Base-by-base conservation (phyloP, 2,113 vertebrate species). In the Stigmatopora argus region DNA sequence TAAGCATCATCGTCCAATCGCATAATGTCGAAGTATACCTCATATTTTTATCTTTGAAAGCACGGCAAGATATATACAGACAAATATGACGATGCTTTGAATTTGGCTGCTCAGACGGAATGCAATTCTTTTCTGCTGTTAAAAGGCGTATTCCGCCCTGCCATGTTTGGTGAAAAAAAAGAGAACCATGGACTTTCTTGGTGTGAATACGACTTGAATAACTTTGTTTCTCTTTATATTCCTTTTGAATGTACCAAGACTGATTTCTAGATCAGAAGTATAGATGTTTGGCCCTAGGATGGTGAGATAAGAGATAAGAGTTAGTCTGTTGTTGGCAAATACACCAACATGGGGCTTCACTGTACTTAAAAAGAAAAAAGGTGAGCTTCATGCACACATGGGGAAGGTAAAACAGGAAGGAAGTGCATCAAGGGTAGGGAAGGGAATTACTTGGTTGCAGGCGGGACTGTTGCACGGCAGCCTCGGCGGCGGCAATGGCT, bases 371-470 rank as follows among this genome's bases (percentile, higher is more conserved):
- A 31, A 68, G 61, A 85, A 80, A 78, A 52, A 19, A 35, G 78
- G 78, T 79, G 73, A 62, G 75, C 74, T 70, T 77, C 92, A 93
- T 93, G 94, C 93, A 84, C 90, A 89, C 26, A 4, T 31, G 14
- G 53, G 53, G 53, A 56, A 23, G 90, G 91, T 89, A 67, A 91
- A 45, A 61, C 19, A 90, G 92, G 93, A 92, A 93, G 93, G 93
- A 92, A 90, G 91, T 91, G 91, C 91, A 85, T 97, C 92, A 94
- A 88, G 92, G 94, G 91, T 90, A 93, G 92, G 93, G 94, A 90
- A 83, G 92, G 94, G 91, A 94, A 94, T 99, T 98, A 99, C 97
- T 99, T 99, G 96, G 96, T 96, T 98, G 97, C 81, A 97, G 92
- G 89, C 94, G 94, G 75, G 96, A 92, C 77, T 99, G 96, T 67